A percentile compares a stretch with the other conserved stretches of the same genome.
Evolutionary conservation across 2,797 vertebrate species (phyloP).

Genomic region (Eupleurogrammus muticus): DNA sequence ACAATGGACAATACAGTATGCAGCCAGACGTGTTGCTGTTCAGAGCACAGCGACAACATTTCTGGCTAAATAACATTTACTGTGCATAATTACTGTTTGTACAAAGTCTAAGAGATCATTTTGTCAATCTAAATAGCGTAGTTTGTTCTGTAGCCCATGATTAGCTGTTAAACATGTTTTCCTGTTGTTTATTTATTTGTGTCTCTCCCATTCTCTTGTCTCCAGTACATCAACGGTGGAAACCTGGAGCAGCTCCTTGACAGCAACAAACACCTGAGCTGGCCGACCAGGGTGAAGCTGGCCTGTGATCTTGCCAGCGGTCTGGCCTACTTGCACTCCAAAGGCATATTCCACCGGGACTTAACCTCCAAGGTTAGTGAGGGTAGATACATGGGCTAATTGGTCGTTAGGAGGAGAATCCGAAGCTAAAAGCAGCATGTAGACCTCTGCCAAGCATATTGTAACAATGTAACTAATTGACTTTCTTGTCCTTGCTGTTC

Average conservation of each 20-base stretch:
- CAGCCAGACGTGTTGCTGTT: background rate
- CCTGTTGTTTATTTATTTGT: background rate
- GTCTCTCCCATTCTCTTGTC: conserved; percentile 25
- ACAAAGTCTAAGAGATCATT: background rate
- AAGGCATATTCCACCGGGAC: conserved; percentile 98
- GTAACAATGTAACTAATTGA: too few species aligned
- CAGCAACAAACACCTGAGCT: conserved; percentile 92
- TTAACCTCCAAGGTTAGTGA: conserved; percentile 95
- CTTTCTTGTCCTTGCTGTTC: too few species aligned
- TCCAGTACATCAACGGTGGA: conserved; percentile 97
- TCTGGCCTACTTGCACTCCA: conserved; percentile 94
- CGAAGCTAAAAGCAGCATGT: background rate
- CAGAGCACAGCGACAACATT: background rate
- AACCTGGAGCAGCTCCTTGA: conserved; percentile 98
- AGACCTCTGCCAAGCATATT: too few species aligned
- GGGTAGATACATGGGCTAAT: conserved; percentile 6
- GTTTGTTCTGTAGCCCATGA: background rate
- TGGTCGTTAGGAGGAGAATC: conserved; percentile 28
- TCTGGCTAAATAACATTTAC: background rate
- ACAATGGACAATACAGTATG: background rate
- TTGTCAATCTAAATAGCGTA: background rate
- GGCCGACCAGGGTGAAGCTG: conserved; percentile 91
- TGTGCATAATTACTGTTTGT: conserved; percentile 6
- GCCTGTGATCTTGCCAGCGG: conserved; percentile 92
- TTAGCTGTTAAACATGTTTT: background rate